Conservation (phyloP, 2,113 vertebrate species). For the Peromyscus polionotus region DNA sequence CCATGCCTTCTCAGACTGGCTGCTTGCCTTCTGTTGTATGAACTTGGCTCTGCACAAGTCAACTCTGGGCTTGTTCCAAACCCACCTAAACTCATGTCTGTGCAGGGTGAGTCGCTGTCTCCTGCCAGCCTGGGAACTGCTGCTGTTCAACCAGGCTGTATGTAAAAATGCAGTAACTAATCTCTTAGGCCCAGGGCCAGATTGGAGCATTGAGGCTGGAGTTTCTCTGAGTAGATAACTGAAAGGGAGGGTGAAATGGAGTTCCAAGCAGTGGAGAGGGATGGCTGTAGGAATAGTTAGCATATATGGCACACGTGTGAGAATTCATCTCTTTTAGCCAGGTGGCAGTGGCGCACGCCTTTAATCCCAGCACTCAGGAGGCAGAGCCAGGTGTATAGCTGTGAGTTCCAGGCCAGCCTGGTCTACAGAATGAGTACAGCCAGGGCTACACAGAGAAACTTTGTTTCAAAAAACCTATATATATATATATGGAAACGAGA, state of each 20-base stretch:
- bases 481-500: too few species aligned
- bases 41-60: background rate
- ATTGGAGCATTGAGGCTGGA: background rate
- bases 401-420: background rate
- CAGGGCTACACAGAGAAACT: too few species aligned
- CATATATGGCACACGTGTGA: background rate
- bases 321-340: background rate
- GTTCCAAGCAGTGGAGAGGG: background rate
- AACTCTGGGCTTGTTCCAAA: background rate
- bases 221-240: background rate
- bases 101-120: background rate
- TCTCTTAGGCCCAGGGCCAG: background rate
- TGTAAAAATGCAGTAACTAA: background rate
- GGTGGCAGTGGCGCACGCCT: background rate
- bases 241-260: background rate
- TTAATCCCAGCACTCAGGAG: background rate
- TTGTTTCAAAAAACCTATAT: too few species aligned
- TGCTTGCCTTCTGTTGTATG: background rate
- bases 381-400: background rate
- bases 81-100: background rate
- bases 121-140: background rate
- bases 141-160: background rate
- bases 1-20: background rate
- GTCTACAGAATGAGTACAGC: background rate
- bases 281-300: background rate